Percentiles rank a stretch among this genome's conserved stretches.
Evolutionary conservation across 2,888 invertebrate genomes (phyloP).

Genomic region (Lepidonotus clava): DNA sequence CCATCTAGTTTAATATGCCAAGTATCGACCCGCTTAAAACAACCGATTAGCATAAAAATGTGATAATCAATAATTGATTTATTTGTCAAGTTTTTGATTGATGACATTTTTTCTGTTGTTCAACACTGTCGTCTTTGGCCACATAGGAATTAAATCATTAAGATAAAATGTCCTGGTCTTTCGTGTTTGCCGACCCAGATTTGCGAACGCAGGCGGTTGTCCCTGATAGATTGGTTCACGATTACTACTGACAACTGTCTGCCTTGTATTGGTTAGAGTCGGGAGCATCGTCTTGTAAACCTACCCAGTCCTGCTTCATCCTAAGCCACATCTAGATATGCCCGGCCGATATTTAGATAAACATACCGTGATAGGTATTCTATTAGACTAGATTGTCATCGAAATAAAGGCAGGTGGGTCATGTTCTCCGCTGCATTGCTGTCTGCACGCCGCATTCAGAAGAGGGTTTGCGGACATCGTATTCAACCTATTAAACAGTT

Average conservation of each 20-base stretch:
- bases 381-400: no score
- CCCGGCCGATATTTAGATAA: no score
- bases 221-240: not conserved
- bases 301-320: no score
- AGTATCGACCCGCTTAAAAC: not conserved
- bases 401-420: no score
- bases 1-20: no score
- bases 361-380: no score
- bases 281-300: no score
- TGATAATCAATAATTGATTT: slow-evolving; percentile 3
- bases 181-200: not conserved
- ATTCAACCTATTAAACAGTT: no score
- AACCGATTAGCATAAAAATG: not conserved
- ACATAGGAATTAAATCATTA: not conserved
- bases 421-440: no score
- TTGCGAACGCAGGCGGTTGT: not conserved
- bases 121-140: not conserved
- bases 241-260: not conserved
- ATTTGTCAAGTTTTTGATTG: not conserved
- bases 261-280: not conserved
- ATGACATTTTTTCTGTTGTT: not conserved
- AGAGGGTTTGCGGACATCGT: no score
- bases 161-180: not conserved
- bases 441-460: no score
- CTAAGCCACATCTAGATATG: no score